Conservation (phyloP, 2,113 vertebrate species). For the Leiothrix lutea region DNA sequence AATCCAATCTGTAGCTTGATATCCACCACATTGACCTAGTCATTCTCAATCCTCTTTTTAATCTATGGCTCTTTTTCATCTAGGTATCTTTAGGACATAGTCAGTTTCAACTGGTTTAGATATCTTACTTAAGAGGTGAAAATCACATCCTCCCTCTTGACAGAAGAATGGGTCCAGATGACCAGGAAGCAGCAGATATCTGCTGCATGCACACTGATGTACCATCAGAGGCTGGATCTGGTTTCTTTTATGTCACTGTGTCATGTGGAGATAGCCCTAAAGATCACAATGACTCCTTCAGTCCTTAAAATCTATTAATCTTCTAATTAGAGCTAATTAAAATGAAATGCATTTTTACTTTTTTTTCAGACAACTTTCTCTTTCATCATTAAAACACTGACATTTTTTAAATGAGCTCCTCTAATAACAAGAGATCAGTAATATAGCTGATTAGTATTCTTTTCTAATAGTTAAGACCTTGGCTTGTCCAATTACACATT, state of each 20-base stretch:
- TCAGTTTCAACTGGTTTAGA: not conserved
- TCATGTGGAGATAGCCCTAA: not conserved
- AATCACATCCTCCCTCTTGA: not conserved
- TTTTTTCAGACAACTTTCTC: slow-evolving; percentile 14
- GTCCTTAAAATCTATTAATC: slow-evolving; percentile 40
- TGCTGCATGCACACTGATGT: not conserved
- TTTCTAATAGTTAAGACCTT: not conserved
- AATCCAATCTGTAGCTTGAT: not conserved
- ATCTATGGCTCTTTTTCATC: not conserved
- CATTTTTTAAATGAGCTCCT: slow-evolving; percentile 33
- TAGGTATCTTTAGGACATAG: not conserved
- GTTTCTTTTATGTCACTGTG: not conserved
- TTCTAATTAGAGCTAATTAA: slow-evolving; percentile 54
- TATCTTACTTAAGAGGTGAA: not conserved
- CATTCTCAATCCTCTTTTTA: not conserved
- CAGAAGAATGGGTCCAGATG: not conserved
- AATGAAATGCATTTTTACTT: slow-evolving; percentile 14
- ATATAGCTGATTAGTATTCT: slow-evolving; percentile 36
- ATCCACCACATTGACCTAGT: not conserved
- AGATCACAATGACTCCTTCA: not conserved
- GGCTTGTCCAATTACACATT: slow-evolving; percentile 34
- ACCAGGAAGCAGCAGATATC: not conserved
- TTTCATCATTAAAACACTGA: slow-evolving; percentile 42
- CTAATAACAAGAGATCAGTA: slow-evolving; percentile 8
- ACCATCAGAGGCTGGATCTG: not conserved